Percentiles rank a stretch among this genome's conserved stretches.
Conservation (phyloP, 2,797 vertebrate species). For the Malurus leucopterus region DNA sequence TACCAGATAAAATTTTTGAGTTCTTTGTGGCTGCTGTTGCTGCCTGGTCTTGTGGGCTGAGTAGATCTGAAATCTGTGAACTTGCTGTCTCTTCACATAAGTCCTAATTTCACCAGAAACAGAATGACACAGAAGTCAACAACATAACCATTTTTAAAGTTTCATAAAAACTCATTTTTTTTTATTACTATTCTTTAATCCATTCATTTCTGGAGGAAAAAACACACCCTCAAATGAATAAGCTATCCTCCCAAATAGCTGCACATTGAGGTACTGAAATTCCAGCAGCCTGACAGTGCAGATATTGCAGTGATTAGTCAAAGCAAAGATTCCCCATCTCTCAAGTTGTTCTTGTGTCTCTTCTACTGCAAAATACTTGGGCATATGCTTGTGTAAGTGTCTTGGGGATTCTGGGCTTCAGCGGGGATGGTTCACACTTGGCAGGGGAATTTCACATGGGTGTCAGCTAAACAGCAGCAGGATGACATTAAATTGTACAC, state of each 20-base stretch:
- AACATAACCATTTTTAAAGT: neutral
- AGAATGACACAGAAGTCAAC: neutral
- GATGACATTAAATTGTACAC: neutral
- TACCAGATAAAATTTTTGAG: neutral
- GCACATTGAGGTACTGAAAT: neutral
- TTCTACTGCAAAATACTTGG: rapidly evolving
- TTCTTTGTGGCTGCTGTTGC: neutral
- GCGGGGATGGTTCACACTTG: neutral
- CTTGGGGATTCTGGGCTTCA: neutral
- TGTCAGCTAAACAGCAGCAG: neutral
- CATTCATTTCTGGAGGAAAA: neutral
- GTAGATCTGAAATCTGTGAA: neutral
- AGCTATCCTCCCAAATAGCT: neutral
- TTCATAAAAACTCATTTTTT: neutral
- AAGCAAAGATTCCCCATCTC: neutral
- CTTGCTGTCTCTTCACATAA: neutral
- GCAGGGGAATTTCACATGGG: neutral
- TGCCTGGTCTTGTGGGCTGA: neutral
- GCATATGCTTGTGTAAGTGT: neutral
- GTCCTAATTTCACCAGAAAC: neutral
- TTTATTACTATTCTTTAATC: neutral
- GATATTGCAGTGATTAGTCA: neutral
- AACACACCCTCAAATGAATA: neutral
- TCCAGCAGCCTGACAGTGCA: neutral
- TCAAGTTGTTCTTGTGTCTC: neutral